A percentile compares a stretch with the other conserved stretches of the same genome.
Evolutionary conservation across 92 coral and sea anemone species (phyloP).

Genomic region (Bergia puertoricense): DNA sequence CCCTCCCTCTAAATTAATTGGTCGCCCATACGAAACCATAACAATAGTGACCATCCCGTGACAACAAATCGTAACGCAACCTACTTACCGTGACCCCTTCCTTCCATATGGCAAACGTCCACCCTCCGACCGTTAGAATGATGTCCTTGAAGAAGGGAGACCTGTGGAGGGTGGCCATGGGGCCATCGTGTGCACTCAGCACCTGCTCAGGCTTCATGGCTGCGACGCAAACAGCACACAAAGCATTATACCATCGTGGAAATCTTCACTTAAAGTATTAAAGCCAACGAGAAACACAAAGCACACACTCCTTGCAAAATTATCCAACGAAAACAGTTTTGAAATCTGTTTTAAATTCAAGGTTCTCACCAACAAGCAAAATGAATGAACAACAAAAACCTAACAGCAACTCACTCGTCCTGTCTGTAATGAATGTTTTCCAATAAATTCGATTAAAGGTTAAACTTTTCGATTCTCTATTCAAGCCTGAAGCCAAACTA

Average conservation of each 20-base stretch:
- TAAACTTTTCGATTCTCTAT: no score
- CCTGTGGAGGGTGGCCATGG: constrained; percentile 80
- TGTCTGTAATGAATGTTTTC: no score
- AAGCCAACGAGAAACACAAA: background rate
- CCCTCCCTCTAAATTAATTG: no score
- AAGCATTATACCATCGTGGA: background rate
- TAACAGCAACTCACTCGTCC: no score
- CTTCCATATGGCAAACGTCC: constrained; percentile 99
- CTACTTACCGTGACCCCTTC: constrained; percentile 64
- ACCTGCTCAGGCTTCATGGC: constrained; percentile 62
- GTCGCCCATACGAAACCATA: background rate
- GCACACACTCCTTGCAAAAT: no score
- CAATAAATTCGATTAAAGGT: no score
- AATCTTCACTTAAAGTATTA: background rate
- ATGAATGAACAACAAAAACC: no score
- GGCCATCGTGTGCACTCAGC: constrained; percentile 89
- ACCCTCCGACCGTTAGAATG: constrained; percentile 91
- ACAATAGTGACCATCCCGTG: background rate
- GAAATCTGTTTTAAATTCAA: no score
- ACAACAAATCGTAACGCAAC: background rate
- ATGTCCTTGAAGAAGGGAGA: constrained; percentile 96
- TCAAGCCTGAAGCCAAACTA: no score
- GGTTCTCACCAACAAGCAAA: no score
- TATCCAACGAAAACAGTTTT: no score
- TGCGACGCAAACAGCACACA: constrained; percentile 13